Conservation (phyloP, 2,113 vertebrate species). For the Engystomops pustulosus region DNA sequence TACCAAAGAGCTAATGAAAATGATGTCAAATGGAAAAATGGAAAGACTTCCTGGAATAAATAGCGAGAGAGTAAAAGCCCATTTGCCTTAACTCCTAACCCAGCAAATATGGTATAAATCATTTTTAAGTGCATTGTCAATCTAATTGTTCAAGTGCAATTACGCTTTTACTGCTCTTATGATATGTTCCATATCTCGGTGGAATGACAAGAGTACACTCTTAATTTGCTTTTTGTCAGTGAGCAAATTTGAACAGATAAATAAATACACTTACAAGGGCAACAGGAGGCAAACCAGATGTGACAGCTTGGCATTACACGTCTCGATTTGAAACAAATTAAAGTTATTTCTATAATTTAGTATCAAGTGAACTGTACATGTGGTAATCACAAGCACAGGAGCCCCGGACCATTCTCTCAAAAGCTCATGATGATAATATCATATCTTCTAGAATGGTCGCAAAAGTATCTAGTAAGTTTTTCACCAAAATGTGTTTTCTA, state of each 20-base stretch:
- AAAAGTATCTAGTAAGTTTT: too few species aligned
- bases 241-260: slow-evolving; percentile 54
- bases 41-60: slow-evolving; percentile 25
- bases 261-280: slow-evolving; percentile 53
- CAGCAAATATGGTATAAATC: slow-evolving; percentile 19
- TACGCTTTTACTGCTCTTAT: slow-evolving; percentile 36
- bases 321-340: slow-evolving; percentile 49
- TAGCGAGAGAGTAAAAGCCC: slow-evolving; percentile 8
- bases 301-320: slow-evolving; percentile 47
- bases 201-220: slow-evolving; percentile 40
- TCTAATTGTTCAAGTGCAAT: slow-evolving; percentile 53
- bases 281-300: slow-evolving; percentile 33
- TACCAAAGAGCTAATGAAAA: slow-evolving; percentile 27
- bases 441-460: neutral
- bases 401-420: neutral
- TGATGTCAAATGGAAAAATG: slow-evolving; percentile 6
- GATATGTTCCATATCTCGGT: slow-evolving; percentile 45
- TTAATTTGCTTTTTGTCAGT: slow-evolving; percentile 51
- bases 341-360: slow-evolving; percentile 55
- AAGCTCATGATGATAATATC: neutral
- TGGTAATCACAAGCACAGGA: neutral
- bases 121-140: slow-evolving; percentile 39
- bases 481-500: too few species aligned
- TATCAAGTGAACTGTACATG: neutral
- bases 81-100: slow-evolving; percentile 22